Percentiles rank a stretch among this genome's conserved stretches.
Evolutionary conservation across 2,113 vertebrate genomes (phyloP).

Genomic region (Lophura nycthemera): DNA sequence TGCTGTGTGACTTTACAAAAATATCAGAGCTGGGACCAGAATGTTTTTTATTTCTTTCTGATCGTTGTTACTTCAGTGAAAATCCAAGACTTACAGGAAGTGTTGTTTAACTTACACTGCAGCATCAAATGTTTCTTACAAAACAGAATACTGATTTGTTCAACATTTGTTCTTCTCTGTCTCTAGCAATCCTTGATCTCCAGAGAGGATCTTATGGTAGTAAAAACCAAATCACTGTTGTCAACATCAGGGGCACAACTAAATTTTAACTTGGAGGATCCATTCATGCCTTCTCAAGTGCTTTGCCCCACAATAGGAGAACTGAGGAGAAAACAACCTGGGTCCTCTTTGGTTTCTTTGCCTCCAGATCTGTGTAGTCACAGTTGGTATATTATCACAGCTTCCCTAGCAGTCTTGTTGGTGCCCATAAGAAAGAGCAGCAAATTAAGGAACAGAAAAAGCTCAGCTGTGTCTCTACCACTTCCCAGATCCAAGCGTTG

Average conservation of each 20-base stretch:
- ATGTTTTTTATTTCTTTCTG: background rate
- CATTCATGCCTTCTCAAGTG: background rate
- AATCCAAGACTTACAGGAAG: background rate
- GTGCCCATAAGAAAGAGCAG: background rate
- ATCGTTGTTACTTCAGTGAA: background rate
- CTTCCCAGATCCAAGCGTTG: background rate
- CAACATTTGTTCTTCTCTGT: background rate
- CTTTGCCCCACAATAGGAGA: background rate
- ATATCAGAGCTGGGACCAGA: background rate
- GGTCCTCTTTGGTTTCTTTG: background rate
- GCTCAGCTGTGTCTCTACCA: too few relatives aligned
- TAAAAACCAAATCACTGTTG: background rate
- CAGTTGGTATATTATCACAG: background rate
- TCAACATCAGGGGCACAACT: background rate
- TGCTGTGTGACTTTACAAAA: background rate
- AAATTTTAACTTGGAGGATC: background rate
- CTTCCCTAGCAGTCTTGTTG: background rate
- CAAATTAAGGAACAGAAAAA: background rate
- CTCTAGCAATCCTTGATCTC: background rate
- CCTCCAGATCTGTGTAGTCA: background rate
- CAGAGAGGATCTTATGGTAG: background rate
- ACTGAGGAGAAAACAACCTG: background rate
- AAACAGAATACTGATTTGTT: background rate
- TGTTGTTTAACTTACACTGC: background rate
- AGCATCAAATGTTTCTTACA: background rate